These are phyloP conservation scores for Equus przewalskii DNA, from an alignment of 2,113 vertebrate species.

Conservation along the genomic window DNA sequence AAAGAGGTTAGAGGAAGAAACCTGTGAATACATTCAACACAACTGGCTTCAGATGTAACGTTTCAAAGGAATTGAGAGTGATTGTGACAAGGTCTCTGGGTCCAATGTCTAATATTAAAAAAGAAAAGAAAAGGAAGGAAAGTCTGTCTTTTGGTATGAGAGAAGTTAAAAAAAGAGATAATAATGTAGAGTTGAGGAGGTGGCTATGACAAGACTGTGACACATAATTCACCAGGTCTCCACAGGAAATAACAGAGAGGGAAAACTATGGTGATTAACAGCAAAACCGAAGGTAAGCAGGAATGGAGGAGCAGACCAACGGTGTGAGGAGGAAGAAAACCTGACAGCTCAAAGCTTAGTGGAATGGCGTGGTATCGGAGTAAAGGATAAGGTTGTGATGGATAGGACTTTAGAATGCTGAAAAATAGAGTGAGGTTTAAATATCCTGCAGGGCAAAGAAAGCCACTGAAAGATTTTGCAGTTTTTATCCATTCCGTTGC, in stretches of 20 bases:
- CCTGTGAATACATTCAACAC: not conserved
- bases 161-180: not conserved
- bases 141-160: not conserved
- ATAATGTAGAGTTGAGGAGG: not conserved
- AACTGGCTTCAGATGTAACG: not conserved
- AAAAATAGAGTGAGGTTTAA: not conserved
- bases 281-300: not conserved
- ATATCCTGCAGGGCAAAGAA: not conserved
- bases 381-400: not conserved
- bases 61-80: not conserved
- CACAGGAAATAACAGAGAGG: not conserved
- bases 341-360: not conserved
- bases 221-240: not conserved
- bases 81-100: not conserved
- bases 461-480: not conserved
- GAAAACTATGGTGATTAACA: not conserved
- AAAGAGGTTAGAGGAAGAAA: not conserved
- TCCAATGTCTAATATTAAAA: not conserved
- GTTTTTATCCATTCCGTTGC: not conserved
- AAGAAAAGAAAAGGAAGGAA: not conserved
- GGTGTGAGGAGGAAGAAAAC: not conserved
- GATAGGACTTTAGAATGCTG: not conserved
- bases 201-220: not conserved
- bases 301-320: not conserved
- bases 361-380: not conserved